phyloP scores from a whole-genome alignment of 2,797 vertebrate genomes.

The Pteropus rufus region DNA sequence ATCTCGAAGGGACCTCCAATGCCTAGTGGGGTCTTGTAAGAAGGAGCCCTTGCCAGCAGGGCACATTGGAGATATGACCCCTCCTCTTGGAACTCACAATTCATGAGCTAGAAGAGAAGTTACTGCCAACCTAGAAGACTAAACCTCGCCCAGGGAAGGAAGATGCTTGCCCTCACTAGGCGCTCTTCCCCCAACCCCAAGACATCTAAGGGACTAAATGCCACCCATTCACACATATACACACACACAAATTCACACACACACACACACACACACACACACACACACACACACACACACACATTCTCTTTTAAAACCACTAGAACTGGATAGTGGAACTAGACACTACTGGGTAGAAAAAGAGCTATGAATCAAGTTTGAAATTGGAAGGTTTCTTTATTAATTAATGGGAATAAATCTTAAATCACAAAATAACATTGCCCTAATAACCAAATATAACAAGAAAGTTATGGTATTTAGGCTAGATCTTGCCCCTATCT shows the following conservation, averaged over 20 bases:
- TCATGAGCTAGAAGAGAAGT: not conserved
- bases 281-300: rapidly evolving
- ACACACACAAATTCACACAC: not conserved
- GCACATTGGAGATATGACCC: not conserved
- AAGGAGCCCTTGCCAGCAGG: not conserved
- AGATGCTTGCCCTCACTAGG: not conserved
- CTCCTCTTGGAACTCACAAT: not conserved
- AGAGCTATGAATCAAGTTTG: not conserved
- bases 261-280: not conserved
- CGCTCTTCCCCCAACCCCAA: not conserved
- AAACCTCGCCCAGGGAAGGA: not conserved
- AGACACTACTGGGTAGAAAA: not conserved
- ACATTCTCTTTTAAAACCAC: not conserved
- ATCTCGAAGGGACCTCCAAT: not conserved
- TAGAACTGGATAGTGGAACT: not conserved
- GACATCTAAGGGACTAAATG: not conserved
- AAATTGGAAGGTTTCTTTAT: not conserved
- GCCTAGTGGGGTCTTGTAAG: not conserved
- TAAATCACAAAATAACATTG: not conserved
- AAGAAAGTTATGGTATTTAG: not conserved
- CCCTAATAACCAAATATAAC: not conserved
- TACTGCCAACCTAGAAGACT: not conserved
- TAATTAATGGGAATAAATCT: not conserved
- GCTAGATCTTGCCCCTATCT: not conserved
- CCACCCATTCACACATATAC: not conserved